phyloP scores from a whole-genome alignment of 2,888 invertebrate species.

The Lasius fuliginosus region DNA sequence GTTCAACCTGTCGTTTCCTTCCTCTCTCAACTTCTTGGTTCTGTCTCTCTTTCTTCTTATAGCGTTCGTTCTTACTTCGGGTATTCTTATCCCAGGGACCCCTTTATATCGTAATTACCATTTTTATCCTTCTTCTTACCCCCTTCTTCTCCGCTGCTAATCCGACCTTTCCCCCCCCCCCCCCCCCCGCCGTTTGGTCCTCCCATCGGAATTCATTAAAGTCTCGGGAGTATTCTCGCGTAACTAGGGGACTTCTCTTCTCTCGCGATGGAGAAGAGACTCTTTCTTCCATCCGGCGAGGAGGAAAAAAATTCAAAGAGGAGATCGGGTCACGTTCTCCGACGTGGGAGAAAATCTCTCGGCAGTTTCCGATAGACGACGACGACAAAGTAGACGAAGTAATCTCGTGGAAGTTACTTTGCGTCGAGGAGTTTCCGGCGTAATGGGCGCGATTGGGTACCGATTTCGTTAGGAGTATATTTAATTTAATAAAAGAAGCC shows the following conservation, averaged over 20 bases:
- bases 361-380: conserved; percentile 49
- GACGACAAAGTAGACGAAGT: conserved; percentile 63
- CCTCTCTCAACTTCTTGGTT: not conserved
- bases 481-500: conserved; percentile 63
- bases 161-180: conserved; percentile 44
- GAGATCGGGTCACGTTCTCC: conserved; percentile 63
- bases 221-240: conserved; percentile 80
- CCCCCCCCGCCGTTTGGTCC: conserved; percentile 68
- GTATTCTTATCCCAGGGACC: conserved; percentile 80
- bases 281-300: conserved; percentile 51
- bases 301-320: conserved; percentile 62
- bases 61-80: conserved; percentile 61
- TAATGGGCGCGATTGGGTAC: conserved; percentile 64
- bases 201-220: conserved; percentile 85
- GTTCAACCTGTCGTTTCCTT: conserved; percentile 23
- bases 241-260: conserved; percentile 78
- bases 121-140: conserved; percentile 80
- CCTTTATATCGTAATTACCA: conserved; percentile 85
- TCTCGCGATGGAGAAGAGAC: conserved; percentile 53
- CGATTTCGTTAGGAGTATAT: conserved; percentile 63
- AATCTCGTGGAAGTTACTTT: conserved; percentile 70
- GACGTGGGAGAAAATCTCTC: conserved; percentile 63
- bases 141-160: conserved; percentile 36
- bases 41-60: conserved; percentile 61
- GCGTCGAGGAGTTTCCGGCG: conserved; percentile 45